phyloP scores from a whole-genome alignment of 2,888 invertebrate genomes.

The Julus scandinavius region DNA sequence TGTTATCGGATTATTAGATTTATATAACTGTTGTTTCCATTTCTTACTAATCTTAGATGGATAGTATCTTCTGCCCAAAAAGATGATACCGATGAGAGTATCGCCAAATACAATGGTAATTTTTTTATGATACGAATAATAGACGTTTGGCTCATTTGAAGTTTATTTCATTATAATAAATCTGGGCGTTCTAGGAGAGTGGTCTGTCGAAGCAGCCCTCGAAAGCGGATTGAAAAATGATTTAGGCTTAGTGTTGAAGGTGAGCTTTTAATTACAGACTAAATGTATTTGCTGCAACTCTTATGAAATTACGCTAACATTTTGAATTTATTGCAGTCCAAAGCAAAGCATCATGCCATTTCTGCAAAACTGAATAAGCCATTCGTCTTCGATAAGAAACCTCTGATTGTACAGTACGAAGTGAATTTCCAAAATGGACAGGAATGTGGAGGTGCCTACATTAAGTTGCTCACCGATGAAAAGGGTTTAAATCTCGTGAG shows the following conservation, averaged over 20 bases:
- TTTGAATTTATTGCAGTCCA: slow-evolving; percentile 70
- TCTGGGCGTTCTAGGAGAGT: slow-evolving; percentile 68
- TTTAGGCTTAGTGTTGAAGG: slow-evolving; percentile 85
- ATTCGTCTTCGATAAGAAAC: slow-evolving; percentile 83
- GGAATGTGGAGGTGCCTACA: slow-evolving; percentile 98
- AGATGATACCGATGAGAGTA: slow-evolving; percentile 83
- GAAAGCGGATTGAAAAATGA: slow-evolving; percentile 85
- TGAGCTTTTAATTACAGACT: slow-evolving; percentile 58
- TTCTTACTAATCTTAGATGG: slow-evolving; percentile 72
- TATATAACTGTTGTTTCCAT: neutral
- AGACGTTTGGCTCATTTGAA: neutral
- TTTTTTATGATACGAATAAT: neutral
- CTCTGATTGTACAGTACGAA: slow-evolving; percentile 83
- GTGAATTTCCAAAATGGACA: slow-evolving; percentile 89
- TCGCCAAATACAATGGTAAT: slow-evolving; percentile 93
- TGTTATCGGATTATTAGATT: neutral
- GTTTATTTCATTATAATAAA: neutral
- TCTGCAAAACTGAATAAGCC: slow-evolving; percentile 79
- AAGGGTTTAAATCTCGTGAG: slow-evolving; percentile 72
- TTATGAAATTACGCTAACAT: slow-evolving; percentile 53
- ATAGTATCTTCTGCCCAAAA: slow-evolving; percentile 90
- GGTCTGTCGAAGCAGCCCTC: slow-evolving; percentile 79
- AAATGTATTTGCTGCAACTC: neutral
- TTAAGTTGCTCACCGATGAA: slow-evolving; percentile 87
- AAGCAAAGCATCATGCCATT: slow-evolving; percentile 97